Base-by-base conservation (phyloP, 2,113 vertebrate species). In the Thamnaconus septentrionalis region DNA sequence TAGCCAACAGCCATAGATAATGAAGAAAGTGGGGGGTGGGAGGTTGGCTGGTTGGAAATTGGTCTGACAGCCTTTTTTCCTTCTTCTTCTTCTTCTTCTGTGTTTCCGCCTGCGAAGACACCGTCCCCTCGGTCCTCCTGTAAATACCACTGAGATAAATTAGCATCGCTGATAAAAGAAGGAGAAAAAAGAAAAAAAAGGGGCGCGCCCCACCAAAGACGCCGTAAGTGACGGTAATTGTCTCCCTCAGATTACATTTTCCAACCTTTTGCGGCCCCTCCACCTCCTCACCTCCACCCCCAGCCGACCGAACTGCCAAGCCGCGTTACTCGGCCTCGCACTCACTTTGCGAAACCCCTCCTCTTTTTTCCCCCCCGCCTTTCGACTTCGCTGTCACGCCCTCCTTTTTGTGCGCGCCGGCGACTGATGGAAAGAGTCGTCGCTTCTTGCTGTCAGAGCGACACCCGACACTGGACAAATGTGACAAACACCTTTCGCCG, bases 241-340 rank as follows among this genome's bases (percentile, higher is more conserved):
- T 84, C 88, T 91, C 88, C 90, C 88, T 88, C 84, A 87, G 82
- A 91, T 93, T 87, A 87, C 83, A 92, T 93, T 92, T 91, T 89
- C 89, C 86, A 78, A 87, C 82, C 83, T 82, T 86, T 68, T 61
- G 85, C 85, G 64, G 56, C 57, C 73, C 49, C 64, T 71, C 3
- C n/a, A 18, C 61, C 61, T 41, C 57, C 49, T 53, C 45, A n/a
- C n/a, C n/a, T n/a, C n/a, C n/a, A n/a, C 65, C 60, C 40, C 39
- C 57, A 31, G 48, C 56, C 12, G 56, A 59, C 41, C 46, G 44
- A 81, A 60, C 73, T 69, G 74, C 69, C 85, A 81, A 44, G 41
- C 64, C 49, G 47, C 76, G 56, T 76, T 76, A 76, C 78, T 78
- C 63, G 74, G 53, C 74, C 53, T 0, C 45, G 10, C 57, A 40